A percentile compares a stretch with the other conserved stretches of the same genome.
Conservation (phyloP, 2,113 vertebrate genomes). For the Tyto alba region DNA sequence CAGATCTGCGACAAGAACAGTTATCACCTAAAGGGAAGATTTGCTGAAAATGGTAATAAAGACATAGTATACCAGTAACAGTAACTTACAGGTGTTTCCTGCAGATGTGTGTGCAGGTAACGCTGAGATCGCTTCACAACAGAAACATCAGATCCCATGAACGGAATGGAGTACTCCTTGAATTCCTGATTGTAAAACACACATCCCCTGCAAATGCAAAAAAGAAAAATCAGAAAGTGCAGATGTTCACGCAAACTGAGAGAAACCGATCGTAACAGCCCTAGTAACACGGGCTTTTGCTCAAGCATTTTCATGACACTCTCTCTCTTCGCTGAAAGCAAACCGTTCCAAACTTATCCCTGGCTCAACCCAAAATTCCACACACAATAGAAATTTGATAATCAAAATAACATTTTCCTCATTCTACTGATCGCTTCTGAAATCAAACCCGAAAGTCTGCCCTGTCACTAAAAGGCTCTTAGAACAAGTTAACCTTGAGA, state of each 20-base stretch:
- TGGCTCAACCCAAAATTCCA: background rate
- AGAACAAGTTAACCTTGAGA: background rate
- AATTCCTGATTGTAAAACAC: slow-evolving; percentile 87
- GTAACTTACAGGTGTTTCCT: slow-evolving; percentile 82
- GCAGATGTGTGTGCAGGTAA: slow-evolving; percentile 78
- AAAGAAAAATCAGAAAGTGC: background rate
- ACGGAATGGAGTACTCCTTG: slow-evolving; percentile 82
- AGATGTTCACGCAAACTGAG: background rate
- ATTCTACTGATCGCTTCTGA: background rate
- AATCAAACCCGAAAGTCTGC: background rate
- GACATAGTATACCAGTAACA: background rate
- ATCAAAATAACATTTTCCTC: too few relatives aligned
- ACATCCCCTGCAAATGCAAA: slow-evolving; percentile 70
- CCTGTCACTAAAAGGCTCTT: background rate
- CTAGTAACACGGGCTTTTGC: background rate
- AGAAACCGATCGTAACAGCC: background rate
- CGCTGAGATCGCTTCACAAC: slow-evolving; percentile 92
- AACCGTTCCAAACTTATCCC: background rate
- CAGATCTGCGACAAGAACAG: background rate
- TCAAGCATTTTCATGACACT: background rate
- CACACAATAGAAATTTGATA: background rate
- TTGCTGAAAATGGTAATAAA: background rate
- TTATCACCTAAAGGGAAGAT: background rate
- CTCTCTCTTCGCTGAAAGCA: background rate
- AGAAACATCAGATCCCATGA: slow-evolving; percentile 87